A percentile compares a stretch with the other conserved stretches of the same genome.
Evolutionary conservation across 2,888 invertebrate genomes (phyloP).

Genomic region (Amorpha juglandis): DNA sequence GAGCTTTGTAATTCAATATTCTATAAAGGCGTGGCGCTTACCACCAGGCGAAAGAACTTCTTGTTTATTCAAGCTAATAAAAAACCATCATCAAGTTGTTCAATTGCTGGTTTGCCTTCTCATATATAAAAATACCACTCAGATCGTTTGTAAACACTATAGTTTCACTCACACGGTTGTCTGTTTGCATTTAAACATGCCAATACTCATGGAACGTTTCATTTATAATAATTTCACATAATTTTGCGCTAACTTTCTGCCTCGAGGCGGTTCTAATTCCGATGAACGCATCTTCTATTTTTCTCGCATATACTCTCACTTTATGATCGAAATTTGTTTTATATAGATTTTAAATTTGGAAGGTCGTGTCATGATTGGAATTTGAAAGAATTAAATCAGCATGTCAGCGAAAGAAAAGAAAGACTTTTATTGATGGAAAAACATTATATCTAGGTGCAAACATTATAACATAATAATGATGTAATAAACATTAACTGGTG

Average conservation of each 20-base stretch:
- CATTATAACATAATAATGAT: too few species aligned
- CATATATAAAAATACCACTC: not conserved
- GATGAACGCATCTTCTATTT: constrained; percentile 27
- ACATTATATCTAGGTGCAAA: too few species aligned
- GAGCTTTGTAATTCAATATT: too few species aligned
- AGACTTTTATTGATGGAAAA: too few species aligned
- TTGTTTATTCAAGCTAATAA: too few species aligned
- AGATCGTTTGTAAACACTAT: not conserved
- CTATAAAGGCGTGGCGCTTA: too few species aligned
- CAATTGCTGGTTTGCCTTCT: not conserved
- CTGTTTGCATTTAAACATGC: constrained; percentile 16
- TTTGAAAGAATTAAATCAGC: too few species aligned
- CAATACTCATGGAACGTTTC: constrained; percentile 17
- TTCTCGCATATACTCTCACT: constrained; percentile 36
- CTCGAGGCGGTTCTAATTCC: constrained; percentile 32
- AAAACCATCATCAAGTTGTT: too few species aligned
- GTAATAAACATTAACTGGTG: too few species aligned
- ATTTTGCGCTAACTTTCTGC: constrained; percentile 38
- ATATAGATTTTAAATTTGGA: not conserved
- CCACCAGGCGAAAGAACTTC: too few species aligned
- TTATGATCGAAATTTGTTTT: not conserved
- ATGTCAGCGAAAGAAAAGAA: too few species aligned
- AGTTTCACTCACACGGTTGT: constrained; percentile 15
- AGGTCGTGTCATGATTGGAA: too few species aligned
- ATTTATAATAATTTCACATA: constrained; percentile 29